These are phyloP conservation scores for Cosmorhoe ocellata DNA, from an alignment of 2,888 invertebrate genomes.

Conservation along the genomic window DNA sequence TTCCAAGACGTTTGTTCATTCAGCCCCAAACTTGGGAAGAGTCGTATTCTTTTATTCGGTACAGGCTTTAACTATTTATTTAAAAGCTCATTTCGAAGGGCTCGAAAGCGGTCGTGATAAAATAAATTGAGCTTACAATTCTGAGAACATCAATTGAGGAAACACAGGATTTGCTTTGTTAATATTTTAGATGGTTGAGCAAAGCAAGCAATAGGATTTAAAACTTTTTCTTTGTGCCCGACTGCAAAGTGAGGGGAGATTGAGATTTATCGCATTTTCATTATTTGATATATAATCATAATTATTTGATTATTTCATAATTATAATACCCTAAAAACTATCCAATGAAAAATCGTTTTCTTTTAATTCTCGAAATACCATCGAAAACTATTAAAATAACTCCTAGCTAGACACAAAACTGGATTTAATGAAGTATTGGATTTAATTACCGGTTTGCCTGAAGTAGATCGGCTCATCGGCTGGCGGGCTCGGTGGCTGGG, in stretches of 20 bases:
- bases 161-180: slow-evolving; percentile 31
- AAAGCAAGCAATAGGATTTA: too few species aligned
- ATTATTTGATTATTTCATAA: too few species aligned
- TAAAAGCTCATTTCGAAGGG: slow-evolving; percentile 50
- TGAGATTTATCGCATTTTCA: too few species aligned
- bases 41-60: slow-evolving; percentile 45
- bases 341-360: too few species aligned
- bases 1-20: slow-evolving; percentile 31
- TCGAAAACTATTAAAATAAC: too few species aligned
- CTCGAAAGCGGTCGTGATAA: slow-evolving; percentile 44
- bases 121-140: slow-evolving; percentile 43
- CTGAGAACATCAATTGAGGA: slow-evolving; percentile 43
- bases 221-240: too few species aligned
- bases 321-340: too few species aligned
- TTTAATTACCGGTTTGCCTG: slow-evolving; percentile 35
- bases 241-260: too few species aligned
- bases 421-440: not conserved
- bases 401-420: too few species aligned
- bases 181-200: slow-evolving; percentile 34
- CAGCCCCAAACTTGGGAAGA: slow-evolving; percentile 30
- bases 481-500: not conserved
- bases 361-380: too few species aligned
- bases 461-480: too few species aligned
- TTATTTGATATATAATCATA: too few species aligned
- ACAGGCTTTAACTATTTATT: slow-evolving; percentile 49